A percentile compares a stretch with the other conserved stretches of the same genome.
These are phyloP conservation scores for Carabus problematicus DNA, from an alignment of 2,888 invertebrate species.

Conservation along the genomic window DNA sequence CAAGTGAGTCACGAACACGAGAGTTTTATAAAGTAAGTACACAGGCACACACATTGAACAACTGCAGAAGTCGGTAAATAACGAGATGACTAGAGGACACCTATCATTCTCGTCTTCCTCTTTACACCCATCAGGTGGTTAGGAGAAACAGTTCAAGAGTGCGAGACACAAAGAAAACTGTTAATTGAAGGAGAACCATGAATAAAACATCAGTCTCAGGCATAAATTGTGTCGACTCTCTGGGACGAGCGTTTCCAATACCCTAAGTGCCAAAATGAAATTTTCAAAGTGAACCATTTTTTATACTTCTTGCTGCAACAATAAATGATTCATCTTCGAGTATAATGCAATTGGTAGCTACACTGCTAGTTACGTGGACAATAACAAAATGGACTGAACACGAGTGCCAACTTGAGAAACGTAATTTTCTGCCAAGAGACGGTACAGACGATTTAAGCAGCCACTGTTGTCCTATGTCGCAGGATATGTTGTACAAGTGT, in stretches of 20 bases:
- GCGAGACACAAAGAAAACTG: slow-evolving; percentile 7
- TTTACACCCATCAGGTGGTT: background rate
- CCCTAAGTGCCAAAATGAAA: too few relatives aligned
- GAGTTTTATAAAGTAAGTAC: background rate
- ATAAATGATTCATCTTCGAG: background rate
- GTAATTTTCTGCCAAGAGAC: too few relatives aligned
- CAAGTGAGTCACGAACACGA: background rate
- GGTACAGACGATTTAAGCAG: too few relatives aligned
- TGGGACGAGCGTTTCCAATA: slow-evolving; percentile 20
- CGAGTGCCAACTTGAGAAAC: too few relatives aligned
- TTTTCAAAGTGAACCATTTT: background rate
- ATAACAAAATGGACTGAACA: too few relatives aligned
- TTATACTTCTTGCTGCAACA: background rate
- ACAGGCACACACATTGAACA: background rate
- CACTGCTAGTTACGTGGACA: background rate
- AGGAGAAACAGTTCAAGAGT: background rate
- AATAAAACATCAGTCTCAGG: slow-evolving; percentile 41
- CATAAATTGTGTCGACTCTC: slow-evolving; percentile 30
- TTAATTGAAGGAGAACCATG: slow-evolving; percentile 39
- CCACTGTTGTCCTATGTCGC: too few relatives aligned
- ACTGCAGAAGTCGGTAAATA: slow-evolving; percentile 5
- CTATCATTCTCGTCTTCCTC: background rate
- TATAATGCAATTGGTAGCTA: background rate
- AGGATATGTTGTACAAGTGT: too few relatives aligned
- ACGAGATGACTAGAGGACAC: background rate